Percentiles rank a stretch among this genome's conserved stretches.
These are phyloP conservation scores for Oxytorus armatus DNA, from an alignment of 2,888 invertebrate species.

Conservation along the genomic window DNA sequence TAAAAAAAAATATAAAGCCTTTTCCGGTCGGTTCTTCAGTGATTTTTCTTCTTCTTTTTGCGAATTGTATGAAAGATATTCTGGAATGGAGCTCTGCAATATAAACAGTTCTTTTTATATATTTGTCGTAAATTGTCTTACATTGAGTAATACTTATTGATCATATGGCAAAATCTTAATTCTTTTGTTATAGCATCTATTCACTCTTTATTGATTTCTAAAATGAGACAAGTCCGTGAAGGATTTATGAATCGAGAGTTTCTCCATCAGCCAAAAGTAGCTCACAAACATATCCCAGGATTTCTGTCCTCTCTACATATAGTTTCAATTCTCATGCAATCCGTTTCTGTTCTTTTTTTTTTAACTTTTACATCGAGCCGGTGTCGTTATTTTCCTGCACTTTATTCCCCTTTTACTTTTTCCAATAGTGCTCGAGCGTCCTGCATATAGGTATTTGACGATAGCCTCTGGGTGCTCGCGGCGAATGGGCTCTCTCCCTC, in stretches of 20 bases:
- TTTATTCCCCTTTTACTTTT: constrained; percentile 68
- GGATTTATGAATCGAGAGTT: background rate
- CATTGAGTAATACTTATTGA: no score
- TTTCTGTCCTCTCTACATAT: constrained; percentile 3
- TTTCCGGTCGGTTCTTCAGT: background rate
- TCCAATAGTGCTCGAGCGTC: constrained; percentile 64
- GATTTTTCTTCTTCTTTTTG: background rate
- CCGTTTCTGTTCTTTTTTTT: constrained; percentile 35
- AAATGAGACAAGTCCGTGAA: constrained; percentile 7
- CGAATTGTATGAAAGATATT: background rate
- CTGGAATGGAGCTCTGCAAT: background rate
- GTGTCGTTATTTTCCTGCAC: constrained; percentile 67
- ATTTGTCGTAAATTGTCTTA: background rate
- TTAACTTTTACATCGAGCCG: constrained; percentile 47
- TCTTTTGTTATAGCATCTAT: background rate
- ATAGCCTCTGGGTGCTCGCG: constrained; percentile 60
- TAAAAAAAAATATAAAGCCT: background rate
- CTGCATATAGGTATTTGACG: constrained; percentile 66
- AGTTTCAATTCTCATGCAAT: constrained; percentile 51
- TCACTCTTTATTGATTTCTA: background rate
- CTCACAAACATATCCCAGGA: constrained; percentile 8
- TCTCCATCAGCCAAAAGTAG: constrained; percentile 8
- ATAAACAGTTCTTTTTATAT: background rate
- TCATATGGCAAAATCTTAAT: background rate
- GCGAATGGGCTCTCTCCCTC: constrained; percentile 60